Conservation (phyloP, 2,888 invertebrate species). For the Caenorhabditis drosophilae region DNA sequence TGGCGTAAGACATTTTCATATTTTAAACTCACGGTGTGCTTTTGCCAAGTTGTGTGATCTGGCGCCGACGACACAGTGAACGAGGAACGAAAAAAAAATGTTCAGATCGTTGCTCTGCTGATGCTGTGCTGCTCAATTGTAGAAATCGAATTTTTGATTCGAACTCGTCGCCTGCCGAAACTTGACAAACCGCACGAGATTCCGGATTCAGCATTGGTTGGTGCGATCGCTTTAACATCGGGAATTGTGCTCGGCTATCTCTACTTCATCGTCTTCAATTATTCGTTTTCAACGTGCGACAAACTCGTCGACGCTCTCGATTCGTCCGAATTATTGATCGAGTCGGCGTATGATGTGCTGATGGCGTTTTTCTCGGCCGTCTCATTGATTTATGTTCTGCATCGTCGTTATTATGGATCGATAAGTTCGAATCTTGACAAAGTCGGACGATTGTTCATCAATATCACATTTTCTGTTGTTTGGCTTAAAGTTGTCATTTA, state of each 20-base stretch:
- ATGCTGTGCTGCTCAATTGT: conserved; percentile 59
- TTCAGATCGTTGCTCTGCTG: conserved; percentile 60
- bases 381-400: conserved; percentile 63
- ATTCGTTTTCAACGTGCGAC: conserved; percentile 56
- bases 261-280: conserved; percentile 65
- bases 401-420: conserved; percentile 64
- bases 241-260: conserved; percentile 67
- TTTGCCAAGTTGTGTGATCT: too few species aligned
- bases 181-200: conserved; percentile 62
- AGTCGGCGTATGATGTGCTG: conserved; percentile 56
- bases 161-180: conserved; percentile 58
- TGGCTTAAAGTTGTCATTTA: conserved; percentile 67
- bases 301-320: conserved; percentile 61
- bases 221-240: conserved; percentile 62
- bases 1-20: conserved; percentile 47
- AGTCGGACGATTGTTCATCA: conserved; percentile 63
- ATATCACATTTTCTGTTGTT: conserved; percentile 60
- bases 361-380: conserved; percentile 63
- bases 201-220: conserved; percentile 62
- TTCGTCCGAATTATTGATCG: conserved; percentile 58
- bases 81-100: not conserved
- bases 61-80: too few species aligned
- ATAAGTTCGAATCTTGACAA: conserved; percentile 61
- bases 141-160: conserved; percentile 59
- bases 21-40: too few species aligned